These are phyloP conservation scores for Pelochelys cantorii DNA, from an alignment of 2,797 vertebrate genomes.

Conservation along the genomic window DNA sequence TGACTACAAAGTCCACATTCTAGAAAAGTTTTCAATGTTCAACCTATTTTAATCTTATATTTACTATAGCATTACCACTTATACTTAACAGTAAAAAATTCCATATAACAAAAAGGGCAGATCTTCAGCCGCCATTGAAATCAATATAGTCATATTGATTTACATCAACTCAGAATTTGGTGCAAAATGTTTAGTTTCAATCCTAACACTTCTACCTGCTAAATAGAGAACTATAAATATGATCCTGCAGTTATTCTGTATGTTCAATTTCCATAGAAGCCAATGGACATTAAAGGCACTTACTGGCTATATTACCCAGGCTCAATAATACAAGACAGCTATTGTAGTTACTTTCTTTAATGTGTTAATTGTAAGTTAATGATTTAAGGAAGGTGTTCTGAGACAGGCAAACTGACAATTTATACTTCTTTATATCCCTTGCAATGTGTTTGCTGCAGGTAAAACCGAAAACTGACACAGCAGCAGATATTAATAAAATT, in stretches of 20 bases:
- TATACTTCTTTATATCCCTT: not conserved
- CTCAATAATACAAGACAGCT: not conserved
- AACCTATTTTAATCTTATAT: not conserved
- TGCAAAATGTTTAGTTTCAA: not conserved
- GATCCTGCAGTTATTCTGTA: not conserved
- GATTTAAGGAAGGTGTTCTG: not conserved
- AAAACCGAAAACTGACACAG: not conserved
- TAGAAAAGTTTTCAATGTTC: not conserved
- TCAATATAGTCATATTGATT: not conserved
- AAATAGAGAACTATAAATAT: not conserved
- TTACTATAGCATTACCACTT: not conserved
- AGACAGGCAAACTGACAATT: not conserved
- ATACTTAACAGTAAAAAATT: not conserved
- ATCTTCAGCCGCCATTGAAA: not conserved
- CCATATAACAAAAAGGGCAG: accelerated
- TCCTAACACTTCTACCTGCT: not conserved
- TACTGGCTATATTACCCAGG: not conserved
- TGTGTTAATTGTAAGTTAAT: not conserved
- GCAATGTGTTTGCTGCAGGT: not conserved
- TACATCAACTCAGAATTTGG: not conserved
- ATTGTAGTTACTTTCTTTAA: not conserved
- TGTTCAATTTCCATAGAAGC: not conserved
- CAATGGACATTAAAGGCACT: not conserved
- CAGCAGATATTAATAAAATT: not conserved
- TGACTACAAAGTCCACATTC: not conserved